Evolutionary conservation across 2,797 vertebrate species (phyloP).

Genomic region (Buphagus erythrorhynchus): DNA sequence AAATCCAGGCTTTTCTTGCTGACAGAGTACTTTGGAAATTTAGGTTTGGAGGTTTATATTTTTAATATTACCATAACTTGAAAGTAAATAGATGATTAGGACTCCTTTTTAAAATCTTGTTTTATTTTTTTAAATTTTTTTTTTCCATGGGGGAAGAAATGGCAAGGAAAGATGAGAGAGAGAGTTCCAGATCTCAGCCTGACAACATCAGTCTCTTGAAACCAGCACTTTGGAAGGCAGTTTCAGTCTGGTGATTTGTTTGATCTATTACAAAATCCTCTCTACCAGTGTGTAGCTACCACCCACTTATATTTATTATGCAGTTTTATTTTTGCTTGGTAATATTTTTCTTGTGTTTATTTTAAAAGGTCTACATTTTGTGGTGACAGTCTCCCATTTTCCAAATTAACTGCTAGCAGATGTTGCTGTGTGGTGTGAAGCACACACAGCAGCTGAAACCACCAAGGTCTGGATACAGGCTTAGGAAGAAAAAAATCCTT

Average conservation of each 20-base stretch:
- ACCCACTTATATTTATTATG: conserved; percentile 71
- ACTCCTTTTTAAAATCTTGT: not conserved
- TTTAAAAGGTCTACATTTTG: conserved; percentile 76
- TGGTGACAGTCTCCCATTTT: conserved; percentile 79
- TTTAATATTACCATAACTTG: not conserved
- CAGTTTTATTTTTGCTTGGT: conserved; percentile 69
- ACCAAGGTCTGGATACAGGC: conserved; percentile 54
- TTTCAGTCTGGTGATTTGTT: not conserved
- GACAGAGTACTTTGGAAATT: not conserved
- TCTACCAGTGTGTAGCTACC: conserved; percentile 30
- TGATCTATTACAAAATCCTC: conserved; percentile 33
- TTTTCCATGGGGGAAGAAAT: not conserved
- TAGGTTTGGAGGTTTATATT: not conserved
- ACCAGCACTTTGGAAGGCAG: not conserved
- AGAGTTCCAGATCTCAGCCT: not conserved
- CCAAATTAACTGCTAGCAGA: conserved; percentile 82
- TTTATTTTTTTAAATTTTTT: no score
- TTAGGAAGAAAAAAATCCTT: conserved; percentile 10
- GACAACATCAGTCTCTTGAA: not conserved
- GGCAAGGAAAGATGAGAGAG: not conserved
- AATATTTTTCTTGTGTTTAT: conserved; percentile 77
- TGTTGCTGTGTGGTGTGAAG: conserved; percentile 67
- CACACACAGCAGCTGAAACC: conserved; percentile 62
- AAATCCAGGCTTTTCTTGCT: not conserved
- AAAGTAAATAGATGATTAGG: not conserved